Evolutionary conservation across 2,888 invertebrate species (phyloP), one percentile per base, ranked within the genome.

Genomic region (Gandaritis pyraliata): DNA sequence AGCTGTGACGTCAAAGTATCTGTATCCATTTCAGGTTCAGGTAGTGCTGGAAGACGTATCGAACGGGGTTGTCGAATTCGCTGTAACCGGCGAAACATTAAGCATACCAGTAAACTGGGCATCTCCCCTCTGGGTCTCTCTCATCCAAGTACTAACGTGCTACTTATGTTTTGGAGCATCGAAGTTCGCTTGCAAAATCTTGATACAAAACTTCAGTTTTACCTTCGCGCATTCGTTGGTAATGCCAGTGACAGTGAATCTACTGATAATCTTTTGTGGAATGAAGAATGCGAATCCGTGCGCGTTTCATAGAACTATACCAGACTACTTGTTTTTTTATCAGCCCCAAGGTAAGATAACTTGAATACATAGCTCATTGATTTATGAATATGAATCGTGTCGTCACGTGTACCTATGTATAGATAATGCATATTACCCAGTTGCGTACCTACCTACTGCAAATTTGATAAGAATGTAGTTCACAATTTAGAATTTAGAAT

Each of bases 201-300:
- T 96, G 81, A 97, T 98, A 80, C 98, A 98, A 83, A 94, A 95
- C 56, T 95, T 97, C 81, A 96, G 97, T 72, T 98, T 96, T 75
- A 96, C 98, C 0, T 93, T 98, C 65, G 97, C 98, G 0, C 87
- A 98, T 43, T 95, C 94, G 74, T 88, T 98, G 11, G 94, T 95
- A 0, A 95, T 96, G 0, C 98, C 98, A 0, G 92, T 95, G 0
- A 93, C 96, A 2, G 91, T 97, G 1, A 94, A 94, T 15, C 78
- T 94, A n/a, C 90, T 96, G 38, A 94, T 96, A 39, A 85, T 94
- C 0, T 85, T 96, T 55, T 95, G 95, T 70, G 95, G 95, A 46
- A 74, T 94, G 41, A 95, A 95, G 71, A 94, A 94, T 55, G 86
- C 90, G 8, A 87, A 96, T 75, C 91, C 94, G 1, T 98, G 97